A percentile compares a stretch with the other conserved stretches of the same genome.
Conservation (phyloP, 2,888 invertebrate genomes). For the Meta bourneti region DNA sequence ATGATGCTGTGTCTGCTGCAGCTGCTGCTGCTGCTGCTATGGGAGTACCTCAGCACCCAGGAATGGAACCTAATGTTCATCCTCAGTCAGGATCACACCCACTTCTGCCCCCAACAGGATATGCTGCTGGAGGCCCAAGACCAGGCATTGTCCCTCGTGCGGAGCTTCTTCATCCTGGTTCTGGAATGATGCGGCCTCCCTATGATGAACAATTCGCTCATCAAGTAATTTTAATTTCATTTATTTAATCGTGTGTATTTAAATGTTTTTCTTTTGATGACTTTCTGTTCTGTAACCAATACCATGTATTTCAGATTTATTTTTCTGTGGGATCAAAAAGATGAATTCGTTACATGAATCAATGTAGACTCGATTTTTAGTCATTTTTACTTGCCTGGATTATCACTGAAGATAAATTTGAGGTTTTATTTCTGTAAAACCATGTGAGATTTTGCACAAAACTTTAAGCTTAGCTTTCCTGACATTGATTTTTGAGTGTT, state of each 20-base stretch:
- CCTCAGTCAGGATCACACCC: conserved; percentile 72
- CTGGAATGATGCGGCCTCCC: conserved; percentile 72
- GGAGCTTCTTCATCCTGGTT: conserved; percentile 73
- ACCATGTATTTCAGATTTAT: background rate
- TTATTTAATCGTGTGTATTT: background rate
- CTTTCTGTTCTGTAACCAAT: background rate
- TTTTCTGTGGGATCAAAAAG: no score
- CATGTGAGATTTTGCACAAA: no score
- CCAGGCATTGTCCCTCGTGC: conserved; percentile 69
- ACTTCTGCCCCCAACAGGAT: conserved; percentile 73
- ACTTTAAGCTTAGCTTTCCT: no score
- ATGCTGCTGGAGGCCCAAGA: conserved; percentile 67
- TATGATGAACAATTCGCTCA: conserved; percentile 78
- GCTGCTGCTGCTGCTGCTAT: conserved; percentile 77
- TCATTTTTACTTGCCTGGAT: background rate
- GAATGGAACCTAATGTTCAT: conserved; percentile 74
- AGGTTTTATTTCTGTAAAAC: background rate
- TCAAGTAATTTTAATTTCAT: conserved; percentile 56
- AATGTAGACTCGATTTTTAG: background rate
- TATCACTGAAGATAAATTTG: background rate
- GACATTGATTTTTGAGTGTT: no score
- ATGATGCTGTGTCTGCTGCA: conserved; percentile 77
- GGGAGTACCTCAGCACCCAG: conserved; percentile 72
- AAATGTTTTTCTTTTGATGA: background rate
- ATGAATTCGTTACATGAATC: no score